Percentiles rank a stretch among this genome's conserved stretches.
Conservation (phyloP, 2,797 vertebrate species). For the Schizothorax lantsangensis region DNA sequence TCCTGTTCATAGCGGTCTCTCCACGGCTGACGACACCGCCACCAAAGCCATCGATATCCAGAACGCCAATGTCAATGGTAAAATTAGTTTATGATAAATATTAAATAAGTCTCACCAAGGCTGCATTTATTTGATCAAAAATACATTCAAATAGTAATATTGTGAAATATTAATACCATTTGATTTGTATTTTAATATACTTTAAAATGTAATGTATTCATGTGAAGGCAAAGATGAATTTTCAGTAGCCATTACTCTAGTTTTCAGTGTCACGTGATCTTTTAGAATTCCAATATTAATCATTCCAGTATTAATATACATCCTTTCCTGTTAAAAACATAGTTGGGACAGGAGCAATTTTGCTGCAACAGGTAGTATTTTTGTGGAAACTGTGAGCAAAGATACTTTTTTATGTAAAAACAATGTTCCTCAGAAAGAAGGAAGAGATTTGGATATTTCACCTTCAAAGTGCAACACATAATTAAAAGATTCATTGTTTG, state of each 20-base stretch:
- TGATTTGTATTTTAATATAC: neutral
- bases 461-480: too few species aligned
- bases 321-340: too few species aligned
- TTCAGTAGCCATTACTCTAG: neutral
- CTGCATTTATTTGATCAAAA: neutral
- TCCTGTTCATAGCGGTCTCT: conserved; percentile 85
- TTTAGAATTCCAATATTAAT: too few species aligned
- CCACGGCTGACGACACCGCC: conserved; percentile 88
- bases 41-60: conserved; percentile 97
- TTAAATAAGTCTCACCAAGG: neutral
- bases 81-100: conserved; percentile 36
- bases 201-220: neutral
- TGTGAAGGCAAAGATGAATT: neutral
- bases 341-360: too few species aligned
- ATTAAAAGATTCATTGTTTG: too few species aligned
- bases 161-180: neutral
- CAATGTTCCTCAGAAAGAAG: too few species aligned
- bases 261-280: too few species aligned
- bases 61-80: conserved; percentile 91
- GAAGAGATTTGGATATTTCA: too few species aligned
- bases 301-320: too few species aligned
- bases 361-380: too few species aligned
- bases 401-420: neutral
- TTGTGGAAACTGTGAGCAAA: too few species aligned
- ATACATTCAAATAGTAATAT: neutral